Conservation (phyloP, 2,888 invertebrate species). For the Scrobipalpa atriplicella region DNA sequence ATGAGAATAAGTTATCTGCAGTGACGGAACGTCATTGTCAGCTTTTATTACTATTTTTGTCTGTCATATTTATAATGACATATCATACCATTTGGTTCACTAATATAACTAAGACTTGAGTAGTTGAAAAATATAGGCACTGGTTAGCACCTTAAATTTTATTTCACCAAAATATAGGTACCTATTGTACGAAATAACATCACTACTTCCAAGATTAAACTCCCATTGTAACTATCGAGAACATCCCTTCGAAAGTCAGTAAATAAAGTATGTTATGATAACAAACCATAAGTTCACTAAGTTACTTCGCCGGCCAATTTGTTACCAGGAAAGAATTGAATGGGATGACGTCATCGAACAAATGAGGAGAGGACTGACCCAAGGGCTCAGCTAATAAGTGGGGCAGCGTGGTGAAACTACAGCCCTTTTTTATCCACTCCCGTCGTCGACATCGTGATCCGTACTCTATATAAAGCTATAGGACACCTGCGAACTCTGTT, state of each 20-base stretch:
- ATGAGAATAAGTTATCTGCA: too few species aligned
- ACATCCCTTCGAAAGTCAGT: background rate
- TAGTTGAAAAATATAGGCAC: too few species aligned
- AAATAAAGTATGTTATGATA: background rate
- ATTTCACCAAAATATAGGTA: too few species aligned
- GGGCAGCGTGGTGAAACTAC: constrained; percentile 44
- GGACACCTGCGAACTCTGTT: constrained; percentile 14
- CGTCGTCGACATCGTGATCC: background rate
- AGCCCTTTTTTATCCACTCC: constrained; percentile 33
- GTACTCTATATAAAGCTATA: background rate
- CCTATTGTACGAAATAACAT: too few species aligned
- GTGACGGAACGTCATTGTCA: too few species aligned
- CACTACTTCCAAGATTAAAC: too few species aligned
- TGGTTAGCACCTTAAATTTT: too few species aligned
- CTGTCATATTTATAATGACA: too few species aligned
- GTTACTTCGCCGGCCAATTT: constrained; percentile 30
- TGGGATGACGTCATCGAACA: constrained; percentile 52
- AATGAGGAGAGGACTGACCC: constrained; percentile 50
- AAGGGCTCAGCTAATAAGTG: constrained; percentile 51
- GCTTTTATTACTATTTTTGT: too few species aligned
- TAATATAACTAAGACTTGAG: too few species aligned
- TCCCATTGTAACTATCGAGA: background rate
- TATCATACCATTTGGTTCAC: too few species aligned
- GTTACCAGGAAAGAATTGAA: constrained; percentile 46
- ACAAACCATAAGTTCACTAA: background rate